Evolutionary conservation across 2,888 invertebrate genomes (phyloP).

Genomic region (Machimus rusticus): DNA sequence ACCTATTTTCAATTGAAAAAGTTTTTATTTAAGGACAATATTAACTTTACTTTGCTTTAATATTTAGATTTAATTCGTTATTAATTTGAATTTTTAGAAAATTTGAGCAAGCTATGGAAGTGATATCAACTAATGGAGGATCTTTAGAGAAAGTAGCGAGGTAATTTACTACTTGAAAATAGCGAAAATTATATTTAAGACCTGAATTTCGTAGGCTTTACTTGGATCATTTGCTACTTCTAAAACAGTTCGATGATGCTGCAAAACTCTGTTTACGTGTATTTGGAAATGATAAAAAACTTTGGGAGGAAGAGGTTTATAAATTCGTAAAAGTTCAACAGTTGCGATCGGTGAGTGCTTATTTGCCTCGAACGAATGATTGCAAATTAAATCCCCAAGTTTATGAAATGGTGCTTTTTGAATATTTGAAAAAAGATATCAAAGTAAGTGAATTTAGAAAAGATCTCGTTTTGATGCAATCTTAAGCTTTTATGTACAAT

Average conservation of each 20-base stretch:
- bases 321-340: conserved; percentile 88
- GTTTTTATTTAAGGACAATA: no score
- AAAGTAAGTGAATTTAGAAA: conserved; percentile 51
- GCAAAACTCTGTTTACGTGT: conserved; percentile 86
- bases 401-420: conserved; percentile 93
- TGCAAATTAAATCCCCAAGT: conserved; percentile 81
- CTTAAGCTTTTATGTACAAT: not conserved
- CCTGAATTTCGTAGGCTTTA: conserved; percentile 66
- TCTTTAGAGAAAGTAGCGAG: conserved; percentile 57
- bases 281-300: conserved; percentile 78
- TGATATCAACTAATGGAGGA: conserved; percentile 75
- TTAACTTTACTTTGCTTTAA: no score
- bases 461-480: not conserved
- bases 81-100: conserved; percentile 63
- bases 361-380: conserved; percentile 78
- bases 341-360: conserved; percentile 78
- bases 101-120: conserved; percentile 86
- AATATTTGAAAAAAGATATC: conserved; percentile 86
- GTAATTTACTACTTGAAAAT: conserved; percentile 49
- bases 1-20: no score
- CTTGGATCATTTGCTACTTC: conserved; percentile 79
- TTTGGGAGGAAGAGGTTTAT: conserved; percentile 92
- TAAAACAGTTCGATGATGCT: conserved; percentile 79
- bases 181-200: not conserved
- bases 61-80: no score